phyloP scores from a whole-genome alignment of 2,797 vertebrate genomes.

The Fistularia tabacaria region DNA sequence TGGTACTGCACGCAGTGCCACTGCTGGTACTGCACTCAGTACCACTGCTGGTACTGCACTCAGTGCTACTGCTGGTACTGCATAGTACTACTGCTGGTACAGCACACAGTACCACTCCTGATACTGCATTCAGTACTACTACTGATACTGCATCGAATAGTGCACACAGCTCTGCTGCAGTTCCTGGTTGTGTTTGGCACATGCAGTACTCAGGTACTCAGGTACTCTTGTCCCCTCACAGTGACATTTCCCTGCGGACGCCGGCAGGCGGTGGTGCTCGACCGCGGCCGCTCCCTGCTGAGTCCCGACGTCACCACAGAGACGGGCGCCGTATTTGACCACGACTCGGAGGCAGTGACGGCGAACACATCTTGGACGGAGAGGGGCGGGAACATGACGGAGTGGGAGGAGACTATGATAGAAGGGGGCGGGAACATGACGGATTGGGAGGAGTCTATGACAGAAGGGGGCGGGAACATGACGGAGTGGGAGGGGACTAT shows the following conservation, averaged over 20 bases:
- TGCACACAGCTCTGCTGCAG: no score
- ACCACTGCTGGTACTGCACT: neutral
- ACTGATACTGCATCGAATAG: no score
- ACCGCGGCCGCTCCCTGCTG: slow-evolving; percentile 36
- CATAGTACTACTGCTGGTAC: no score
- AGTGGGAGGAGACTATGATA: no score
- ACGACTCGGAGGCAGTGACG: neutral
- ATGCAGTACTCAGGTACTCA: no score
- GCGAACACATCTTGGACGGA: neutral
- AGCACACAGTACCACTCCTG: no score
- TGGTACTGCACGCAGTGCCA: neutral
- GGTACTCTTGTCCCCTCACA: slow-evolving; percentile 21
- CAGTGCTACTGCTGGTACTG: neutral
- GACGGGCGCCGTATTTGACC: neutral
- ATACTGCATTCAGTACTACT: no score
- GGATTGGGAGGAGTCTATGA: no score
- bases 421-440: no score
- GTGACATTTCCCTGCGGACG: slow-evolving; percentile 68
- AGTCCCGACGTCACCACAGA: slow-evolving; percentile 11
- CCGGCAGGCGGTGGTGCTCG: slow-evolving; percentile 24
- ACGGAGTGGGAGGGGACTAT: slow-evolving; percentile 3
- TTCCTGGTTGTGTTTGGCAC: no score
- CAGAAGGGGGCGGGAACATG: no score
- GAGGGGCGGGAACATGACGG: neutral
- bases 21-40: no score